phyloP scores from a whole-genome alignment of 2,113 vertebrate species.

The Trichomycterus rosablanca region DNA sequence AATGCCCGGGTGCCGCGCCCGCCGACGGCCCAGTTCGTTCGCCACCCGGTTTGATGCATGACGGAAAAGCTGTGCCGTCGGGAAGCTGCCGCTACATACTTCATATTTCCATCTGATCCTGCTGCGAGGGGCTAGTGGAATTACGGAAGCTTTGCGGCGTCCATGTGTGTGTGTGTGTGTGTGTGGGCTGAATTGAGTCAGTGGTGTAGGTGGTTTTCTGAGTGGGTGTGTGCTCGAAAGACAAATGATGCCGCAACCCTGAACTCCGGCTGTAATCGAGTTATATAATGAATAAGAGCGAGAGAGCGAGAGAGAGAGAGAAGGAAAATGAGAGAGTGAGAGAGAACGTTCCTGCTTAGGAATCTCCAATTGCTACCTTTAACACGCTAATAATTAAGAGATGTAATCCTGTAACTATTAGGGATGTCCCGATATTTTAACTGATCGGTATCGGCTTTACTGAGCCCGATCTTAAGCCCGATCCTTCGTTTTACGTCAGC shows the following conservation, averaged over 20 bases:
- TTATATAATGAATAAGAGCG: conserved; percentile 26
- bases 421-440: too few species aligned
- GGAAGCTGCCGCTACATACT: neutral
- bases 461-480: too few species aligned
- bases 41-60: too few species aligned
- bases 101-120: neutral
- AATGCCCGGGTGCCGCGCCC: too few species aligned
- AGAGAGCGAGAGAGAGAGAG: neutral
- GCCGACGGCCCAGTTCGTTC: too few species aligned
- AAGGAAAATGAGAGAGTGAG: neutral
- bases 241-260: conserved; percentile 32
- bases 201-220: conserved; percentile 34
- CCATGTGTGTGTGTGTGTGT: conserved; percentile 5
- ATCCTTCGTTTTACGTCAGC: too few species aligned
- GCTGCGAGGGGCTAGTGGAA: neutral
- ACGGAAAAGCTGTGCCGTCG: too few species aligned
- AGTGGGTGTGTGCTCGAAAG: conserved; percentile 27
- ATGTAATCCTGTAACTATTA: too few species aligned
- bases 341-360: neutral
- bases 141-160: conserved; percentile 4
- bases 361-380: too few species aligned
- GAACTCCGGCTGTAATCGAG: conserved; percentile 23
- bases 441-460: too few species aligned
- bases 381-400: too few species aligned
- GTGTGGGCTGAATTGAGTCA: conserved; percentile 28